Evolutionary conservation across 2,888 invertebrate species (phyloP).

Genomic region (Himalopsyche tibetana): DNA sequence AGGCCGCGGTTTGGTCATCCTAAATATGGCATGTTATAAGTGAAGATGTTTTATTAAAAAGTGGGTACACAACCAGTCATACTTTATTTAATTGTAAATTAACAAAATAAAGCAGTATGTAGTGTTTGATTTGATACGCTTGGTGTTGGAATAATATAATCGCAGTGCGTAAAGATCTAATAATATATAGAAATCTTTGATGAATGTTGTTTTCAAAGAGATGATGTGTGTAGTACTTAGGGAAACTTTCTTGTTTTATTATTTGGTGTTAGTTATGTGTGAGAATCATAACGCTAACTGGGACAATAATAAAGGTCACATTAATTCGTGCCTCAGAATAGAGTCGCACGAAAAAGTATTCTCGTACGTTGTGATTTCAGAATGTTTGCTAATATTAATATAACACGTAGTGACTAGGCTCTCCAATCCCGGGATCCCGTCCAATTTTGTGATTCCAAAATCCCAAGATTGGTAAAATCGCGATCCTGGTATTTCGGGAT

Average conservation of each 20-base stretch:
- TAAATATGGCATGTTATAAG: too few species aligned
- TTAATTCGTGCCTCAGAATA: neutral
- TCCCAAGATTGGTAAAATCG: too few species aligned
- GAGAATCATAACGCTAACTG: neutral
- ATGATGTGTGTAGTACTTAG: conserved; percentile 27
- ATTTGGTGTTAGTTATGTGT: conserved; percentile 24
- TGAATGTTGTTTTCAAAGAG: conserved; percentile 34
- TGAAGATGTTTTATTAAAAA: too few species aligned
- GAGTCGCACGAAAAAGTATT: neutral
- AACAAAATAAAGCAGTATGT: neutral
- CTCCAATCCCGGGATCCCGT: too few species aligned
- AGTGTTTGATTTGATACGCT: neutral
- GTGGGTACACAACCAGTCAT: too few species aligned
- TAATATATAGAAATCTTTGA: conserved; percentile 30
- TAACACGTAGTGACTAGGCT: too few species aligned
- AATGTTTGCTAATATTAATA: neutral
- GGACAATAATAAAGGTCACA: conserved; percentile 30
- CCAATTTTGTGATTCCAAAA: too few species aligned
- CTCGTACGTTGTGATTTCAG: neutral
- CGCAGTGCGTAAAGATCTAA: conserved; percentile 35
- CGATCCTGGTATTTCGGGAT: too few species aligned
- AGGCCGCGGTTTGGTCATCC: too few species aligned
- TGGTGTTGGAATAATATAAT: conserved; percentile 22
- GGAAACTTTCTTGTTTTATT: neutral
- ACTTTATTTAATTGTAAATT: too few species aligned